These are phyloP conservation scores for Zapus hudsonius DNA, from an alignment of 2,113 vertebrate genomes.

Conservation along the genomic window DNA sequence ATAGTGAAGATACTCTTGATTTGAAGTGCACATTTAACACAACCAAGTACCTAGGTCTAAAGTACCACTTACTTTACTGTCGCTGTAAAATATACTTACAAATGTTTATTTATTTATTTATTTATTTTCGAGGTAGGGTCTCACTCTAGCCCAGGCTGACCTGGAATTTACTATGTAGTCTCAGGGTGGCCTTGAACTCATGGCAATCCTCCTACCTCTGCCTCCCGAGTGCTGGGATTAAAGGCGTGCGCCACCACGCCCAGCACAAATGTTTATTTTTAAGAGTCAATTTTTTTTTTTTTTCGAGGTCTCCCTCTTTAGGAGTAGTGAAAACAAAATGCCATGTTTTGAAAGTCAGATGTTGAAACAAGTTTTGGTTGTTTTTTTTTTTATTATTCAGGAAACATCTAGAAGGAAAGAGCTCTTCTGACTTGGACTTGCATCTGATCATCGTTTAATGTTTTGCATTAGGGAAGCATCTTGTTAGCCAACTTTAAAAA, in stretches of 20 bases:
- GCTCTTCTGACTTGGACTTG: conserved; percentile 1
- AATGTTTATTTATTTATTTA: conserved; percentile 77
- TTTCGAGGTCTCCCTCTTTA: background rate
- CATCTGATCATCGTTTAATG: background rate
- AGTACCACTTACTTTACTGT: conserved; percentile 27
- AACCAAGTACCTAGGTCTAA: background rate
- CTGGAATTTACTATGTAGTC: too few relatives aligned
- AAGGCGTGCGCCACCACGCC: too few relatives aligned
- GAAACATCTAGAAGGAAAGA: background rate
- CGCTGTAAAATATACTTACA: conserved; percentile 59
- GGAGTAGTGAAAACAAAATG: conserved; percentile 13
- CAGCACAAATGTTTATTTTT: conserved; percentile 51
- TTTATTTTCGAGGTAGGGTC: too few relatives aligned
- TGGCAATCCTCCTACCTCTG: too few relatives aligned
- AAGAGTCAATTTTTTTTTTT: conserved; percentile 35
- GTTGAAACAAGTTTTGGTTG: conserved; percentile 32
- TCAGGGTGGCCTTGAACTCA: too few relatives aligned
- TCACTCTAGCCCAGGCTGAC: too few relatives aligned
- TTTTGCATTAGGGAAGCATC: conserved; percentile 24
- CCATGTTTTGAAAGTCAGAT: conserved; percentile 37
- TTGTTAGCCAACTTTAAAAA: conserved; percentile 28
- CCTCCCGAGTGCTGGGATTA: too few relatives aligned
- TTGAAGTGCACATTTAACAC: conserved; percentile 12
- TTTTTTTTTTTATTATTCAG: too few relatives aligned
- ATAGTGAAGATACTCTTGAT: background rate